Conservation (phyloP, 2,797 vertebrate species). For the Momotus momota region DNA sequence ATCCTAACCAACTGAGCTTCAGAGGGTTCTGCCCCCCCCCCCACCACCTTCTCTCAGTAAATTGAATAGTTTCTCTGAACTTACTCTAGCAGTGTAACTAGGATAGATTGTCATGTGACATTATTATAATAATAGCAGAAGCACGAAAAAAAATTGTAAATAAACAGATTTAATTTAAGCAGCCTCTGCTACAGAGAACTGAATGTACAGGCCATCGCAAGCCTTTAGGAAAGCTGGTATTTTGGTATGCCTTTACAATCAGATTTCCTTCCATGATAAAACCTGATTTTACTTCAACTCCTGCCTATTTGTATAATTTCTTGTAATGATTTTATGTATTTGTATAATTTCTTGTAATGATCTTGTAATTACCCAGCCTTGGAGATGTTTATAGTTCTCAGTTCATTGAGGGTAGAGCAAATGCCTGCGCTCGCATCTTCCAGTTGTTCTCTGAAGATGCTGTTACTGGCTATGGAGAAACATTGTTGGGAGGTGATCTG, state of each 20-base stretch:
- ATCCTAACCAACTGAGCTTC: background rate
- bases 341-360: constrained; percentile 1
- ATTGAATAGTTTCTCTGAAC: background rate
- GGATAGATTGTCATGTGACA: too few relatives aligned
- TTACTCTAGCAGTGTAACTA: background rate
- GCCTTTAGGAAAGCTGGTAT: background rate
- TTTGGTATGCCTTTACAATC: background rate
- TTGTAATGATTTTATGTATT: background rate
- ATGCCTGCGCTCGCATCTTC: background rate
- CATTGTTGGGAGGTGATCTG: background rate
- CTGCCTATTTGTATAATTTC: background rate
- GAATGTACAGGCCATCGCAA: background rate
- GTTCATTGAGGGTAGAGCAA: background rate
- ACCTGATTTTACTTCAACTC: background rate
- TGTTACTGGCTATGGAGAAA: background rate
- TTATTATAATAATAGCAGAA: background rate
- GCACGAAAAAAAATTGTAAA: background rate
- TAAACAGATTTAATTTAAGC: background rate
- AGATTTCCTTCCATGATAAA: background rate
- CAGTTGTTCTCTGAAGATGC: constrained; percentile 11
- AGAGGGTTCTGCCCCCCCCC: too few relatives aligned
- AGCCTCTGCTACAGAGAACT: background rate
- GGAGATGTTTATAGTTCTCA: background rate
- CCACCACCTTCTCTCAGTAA: background rate
- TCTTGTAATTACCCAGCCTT: background rate